Conservation (phyloP, 2,797 vertebrate species). For the Pseudochromis fuscus region DNA sequence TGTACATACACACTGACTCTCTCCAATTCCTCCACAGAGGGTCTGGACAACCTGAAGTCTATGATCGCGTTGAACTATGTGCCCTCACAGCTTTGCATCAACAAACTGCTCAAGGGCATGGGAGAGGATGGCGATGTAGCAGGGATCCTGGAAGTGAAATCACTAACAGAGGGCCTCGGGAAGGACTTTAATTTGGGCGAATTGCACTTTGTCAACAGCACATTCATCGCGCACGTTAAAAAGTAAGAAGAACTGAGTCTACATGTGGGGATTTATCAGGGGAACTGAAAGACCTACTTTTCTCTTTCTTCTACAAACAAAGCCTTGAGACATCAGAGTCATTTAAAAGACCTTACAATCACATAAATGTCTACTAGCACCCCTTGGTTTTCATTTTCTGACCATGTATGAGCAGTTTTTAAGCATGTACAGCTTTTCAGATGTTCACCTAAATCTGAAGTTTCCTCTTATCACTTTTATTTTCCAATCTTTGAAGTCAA, state of each 20-base stretch:
- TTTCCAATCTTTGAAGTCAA: background rate
- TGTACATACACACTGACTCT: background rate
- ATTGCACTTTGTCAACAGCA: conserved; percentile 90
- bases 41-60: conserved; percentile 79
- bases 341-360: background rate
- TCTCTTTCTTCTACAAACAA: background rate
- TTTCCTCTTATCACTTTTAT: background rate
- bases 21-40: conserved; percentile 80
- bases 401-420: background rate
- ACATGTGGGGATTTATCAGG: background rate
- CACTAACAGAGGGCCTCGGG: conserved; percentile 68
- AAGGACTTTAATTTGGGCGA: no score
- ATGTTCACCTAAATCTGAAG: background rate
- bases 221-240: conserved; percentile 86
- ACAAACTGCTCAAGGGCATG: conserved; percentile 83
- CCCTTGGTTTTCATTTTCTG: background rate
- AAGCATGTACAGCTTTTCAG: background rate
- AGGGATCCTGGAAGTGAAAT: conserved; percentile 83
- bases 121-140: conserved; percentile 82
- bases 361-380: background rate
- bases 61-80: conserved; percentile 77
- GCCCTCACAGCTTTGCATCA: conserved; percentile 80
- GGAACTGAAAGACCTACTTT: background rate
- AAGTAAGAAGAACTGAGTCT: conserved; percentile 84
- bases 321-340: background rate